These are phyloP conservation scores for Andricus curvator DNA, from an alignment of 2,888 invertebrate genomes.

Conservation along the genomic window DNA sequence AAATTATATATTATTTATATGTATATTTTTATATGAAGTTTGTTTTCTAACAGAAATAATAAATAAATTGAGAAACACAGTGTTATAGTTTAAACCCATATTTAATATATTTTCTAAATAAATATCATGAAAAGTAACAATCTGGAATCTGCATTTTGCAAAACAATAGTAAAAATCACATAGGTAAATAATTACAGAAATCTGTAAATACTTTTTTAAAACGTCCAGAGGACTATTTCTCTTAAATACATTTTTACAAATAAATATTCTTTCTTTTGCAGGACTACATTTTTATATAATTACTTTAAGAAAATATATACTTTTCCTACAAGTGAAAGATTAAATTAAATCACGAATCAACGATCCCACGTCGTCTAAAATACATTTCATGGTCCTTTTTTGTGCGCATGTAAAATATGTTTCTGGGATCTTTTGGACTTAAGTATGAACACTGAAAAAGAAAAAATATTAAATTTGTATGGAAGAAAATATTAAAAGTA, in stretches of 20 bases:
- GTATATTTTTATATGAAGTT: neutral
- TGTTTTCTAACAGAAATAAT: neutral
- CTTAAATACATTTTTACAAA: neutral
- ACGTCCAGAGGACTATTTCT: neutral
- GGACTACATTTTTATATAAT: neutral
- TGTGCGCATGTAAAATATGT: slow-evolving; percentile 58
- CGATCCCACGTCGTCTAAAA: slow-evolving; percentile 59
- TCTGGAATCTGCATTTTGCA: neutral
- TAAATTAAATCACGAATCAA: slow-evolving; percentile 30
- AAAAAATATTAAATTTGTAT: neutral
- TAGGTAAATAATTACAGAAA: neutral
- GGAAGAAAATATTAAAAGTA: neutral
- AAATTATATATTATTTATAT: too few relatives aligned
- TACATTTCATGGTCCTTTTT: slow-evolving; percentile 55
- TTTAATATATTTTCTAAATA: slow-evolving; percentile 1
- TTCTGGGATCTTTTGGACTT: slow-evolving; percentile 62
- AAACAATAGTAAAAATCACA: neutral
- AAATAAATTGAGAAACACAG: neutral
- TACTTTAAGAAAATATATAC: neutral
- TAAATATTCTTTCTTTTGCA: neutral
- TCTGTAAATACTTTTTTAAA: neutral
- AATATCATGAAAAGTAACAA: neutral
- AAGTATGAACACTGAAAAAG: slow-evolving; percentile 62
- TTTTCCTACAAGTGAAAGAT: neutral
- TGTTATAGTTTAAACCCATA: neutral